Evolutionary conservation across 1,140 invertebrate genomes (phyloP), one percentile per base, ranked within the genome.

Genomic region (Drosophila equinoxialis): DNA sequence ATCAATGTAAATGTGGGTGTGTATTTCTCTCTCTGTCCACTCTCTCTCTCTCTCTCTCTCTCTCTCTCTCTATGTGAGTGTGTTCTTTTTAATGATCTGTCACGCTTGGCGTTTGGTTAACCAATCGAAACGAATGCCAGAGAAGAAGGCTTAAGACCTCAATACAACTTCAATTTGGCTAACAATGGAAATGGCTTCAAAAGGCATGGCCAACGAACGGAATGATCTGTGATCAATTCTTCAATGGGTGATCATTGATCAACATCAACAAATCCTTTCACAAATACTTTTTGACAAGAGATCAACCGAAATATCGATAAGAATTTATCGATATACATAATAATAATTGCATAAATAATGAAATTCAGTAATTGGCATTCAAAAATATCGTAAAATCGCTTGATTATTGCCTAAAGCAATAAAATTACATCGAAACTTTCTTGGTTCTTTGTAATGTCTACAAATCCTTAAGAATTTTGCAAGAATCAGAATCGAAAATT

Each of bases 101-200:
- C 26, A 51, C n/a, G 61, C 45, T 51, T 51, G 63, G 42, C 63
- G 58, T 61, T 75, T 37, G 65, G 41, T 54, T 63, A 51, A 51
- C 45, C 72, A 76, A 69, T 76, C 74, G 74, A 76, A 60, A 69
- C 73, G 60, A 69, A 63, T 68, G 45, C 17, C 45, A 30, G 45
- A 51, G 45, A 75, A 58, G 73, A 58, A 62, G 73, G 73, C 45
- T 75, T 75, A 75, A 68, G 58, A 41, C 35, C 59, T 30, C 30
- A 30, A 51, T 51, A 51, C 45, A 51, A 61, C 64, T 74, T 74
- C 55, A 55, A 67, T 74, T 74, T 61, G 71, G 71, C 57, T 74
- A 67, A 74, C 63, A 74, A 74, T 67, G 42, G 35, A 30, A 30
- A 6, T 30, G 6, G 26, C 26, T 30, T 30, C 26, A 30, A 30